These are phyloP conservation scores for Herminia tarsipennalis DNA, from an alignment of 2,888 invertebrate genomes.

Conservation along the genomic window DNA sequence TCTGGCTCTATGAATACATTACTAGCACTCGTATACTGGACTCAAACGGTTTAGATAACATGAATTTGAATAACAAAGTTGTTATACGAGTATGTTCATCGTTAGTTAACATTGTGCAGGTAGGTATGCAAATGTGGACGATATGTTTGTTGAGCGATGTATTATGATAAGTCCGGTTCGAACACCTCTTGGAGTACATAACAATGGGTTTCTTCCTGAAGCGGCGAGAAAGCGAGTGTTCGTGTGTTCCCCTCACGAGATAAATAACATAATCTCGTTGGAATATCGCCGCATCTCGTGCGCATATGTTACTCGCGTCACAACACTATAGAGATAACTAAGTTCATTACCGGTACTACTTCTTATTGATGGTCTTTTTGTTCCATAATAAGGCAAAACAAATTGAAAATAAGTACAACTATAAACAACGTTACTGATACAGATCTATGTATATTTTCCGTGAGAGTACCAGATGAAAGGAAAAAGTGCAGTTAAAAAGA, in stretches of 20 bases:
- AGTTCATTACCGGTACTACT: constrained; percentile 46
- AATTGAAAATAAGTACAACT: constrained; percentile 30
- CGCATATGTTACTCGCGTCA: constrained; percentile 57
- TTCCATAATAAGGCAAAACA: constrained; percentile 44
- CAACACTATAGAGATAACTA: constrained; percentile 49
- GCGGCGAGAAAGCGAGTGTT: constrained; percentile 51
- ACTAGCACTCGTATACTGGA: constrained; percentile 45
- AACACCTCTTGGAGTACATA: constrained; percentile 56
- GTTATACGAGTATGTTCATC: constrained; percentile 53
- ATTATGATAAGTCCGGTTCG: constrained; percentile 43
- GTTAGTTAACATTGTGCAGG: constrained; percentile 59
- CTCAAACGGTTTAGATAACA: constrained; percentile 45
- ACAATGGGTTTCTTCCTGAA: constrained; percentile 65
- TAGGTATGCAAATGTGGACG: constrained; percentile 57
- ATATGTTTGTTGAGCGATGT: constrained; percentile 49
- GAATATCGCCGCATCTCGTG: constrained; percentile 54
- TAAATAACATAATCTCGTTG: constrained; percentile 61
- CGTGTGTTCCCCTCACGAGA: constrained; percentile 55
- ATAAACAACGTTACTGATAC: constrained; percentile 21
- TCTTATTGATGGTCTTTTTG: constrained; percentile 54
- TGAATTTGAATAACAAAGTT: constrained; percentile 51
- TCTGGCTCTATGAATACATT: constrained; percentile 50
- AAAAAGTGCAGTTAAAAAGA: not conserved
- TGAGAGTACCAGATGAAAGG: constrained; percentile 8
- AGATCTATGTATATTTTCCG: constrained; percentile 14